Evolutionary conservation across 1,140 invertebrate species (phyloP), one percentile per base, ranked within the genome.

Genomic region (Pseudomyrmex dendroicus): DNA sequence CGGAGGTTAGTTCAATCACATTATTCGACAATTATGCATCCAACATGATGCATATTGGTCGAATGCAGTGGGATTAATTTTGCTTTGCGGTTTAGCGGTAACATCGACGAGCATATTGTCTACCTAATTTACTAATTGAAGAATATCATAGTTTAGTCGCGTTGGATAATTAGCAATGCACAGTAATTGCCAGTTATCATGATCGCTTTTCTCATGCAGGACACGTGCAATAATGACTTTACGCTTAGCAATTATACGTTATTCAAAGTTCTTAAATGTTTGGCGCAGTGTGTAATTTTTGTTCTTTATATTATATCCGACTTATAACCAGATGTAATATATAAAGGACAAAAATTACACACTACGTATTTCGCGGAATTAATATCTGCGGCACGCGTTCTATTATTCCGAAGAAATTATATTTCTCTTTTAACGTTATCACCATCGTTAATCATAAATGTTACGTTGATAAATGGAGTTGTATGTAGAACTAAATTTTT

Each of bases 11-110:
- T 84, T 84, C 52, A 87, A 87, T 88, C 72, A 67, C 20, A 77
- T 85, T 73, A 80, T 15, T 15, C 17, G 35, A 54, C 62, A 84
- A 88, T 88, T 88, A 64, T 68, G 52, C 67, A 76, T 70, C 62
- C 83, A 84, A 84, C 66, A 88, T 82, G 62, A 66, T 62, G 61
- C 54, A 48, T 66, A 67, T 85, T 88, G 77, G 76, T 76, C 80
- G 67, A 74, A 85, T 84, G 56, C 64, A 73, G 56, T 44, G 64
- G 86, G 72, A 85, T 88, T 88, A 88, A 88, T 88, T 87, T 85
- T 87, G 73, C 77, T 70, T 56, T 61, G 86, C 64, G 83, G 86
- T 87, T 59, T 80, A 67, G 52, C 44, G 83, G 62, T 73, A 72
- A 85, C 64, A 62, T 73, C 66, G 83, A 35, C 35, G 35, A 52